Percentiles rank a stretch among this genome's conserved stretches.
phyloP scores from a whole-genome alignment of 1,140 invertebrate species.

The Drosophila dunni region DNA sequence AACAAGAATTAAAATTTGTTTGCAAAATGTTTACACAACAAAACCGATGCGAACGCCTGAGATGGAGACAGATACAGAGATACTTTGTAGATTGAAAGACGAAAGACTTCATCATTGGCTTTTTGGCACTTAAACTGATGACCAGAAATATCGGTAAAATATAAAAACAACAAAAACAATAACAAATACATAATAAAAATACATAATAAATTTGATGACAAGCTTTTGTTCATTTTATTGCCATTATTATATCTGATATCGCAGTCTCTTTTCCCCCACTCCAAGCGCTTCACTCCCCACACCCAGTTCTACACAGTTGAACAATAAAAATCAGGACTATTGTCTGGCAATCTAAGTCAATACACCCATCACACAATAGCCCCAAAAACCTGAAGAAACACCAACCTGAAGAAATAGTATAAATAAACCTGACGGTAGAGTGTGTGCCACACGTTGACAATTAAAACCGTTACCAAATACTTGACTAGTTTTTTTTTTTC shows the following conservation, averaged over 20 bases:
- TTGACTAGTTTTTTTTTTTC: slow-evolving; percentile 34
- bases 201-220: slow-evolving; percentile 75
- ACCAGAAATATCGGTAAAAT: slow-evolving; percentile 30
- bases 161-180: slow-evolving; percentile 69
- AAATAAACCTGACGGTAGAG: slow-evolving; percentile 17
- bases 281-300: too few species aligned
- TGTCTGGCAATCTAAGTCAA: slow-evolving; percentile 71
- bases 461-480: slow-evolving; percentile 73
- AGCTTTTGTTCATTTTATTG: slow-evolving; percentile 73
- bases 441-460: slow-evolving; percentile 51
- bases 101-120: neutral
- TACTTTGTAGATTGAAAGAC: slow-evolving; percentile 39
- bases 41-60: neutral
- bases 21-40: slow-evolving; percentile 35
- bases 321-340: slow-evolving; percentile 75
- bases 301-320: slow-evolving; percentile 15
- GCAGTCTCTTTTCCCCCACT: slow-evolving; percentile 7
- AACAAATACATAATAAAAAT: slow-evolving; percentile 75
- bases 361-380: slow-evolving; percentile 51
- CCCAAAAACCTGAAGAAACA: slow-evolving; percentile 25
- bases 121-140: slow-evolving; percentile 20
- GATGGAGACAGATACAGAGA: slow-evolving; percentile 7
- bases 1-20: slow-evolving; percentile 33
- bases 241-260: slow-evolving; percentile 65
- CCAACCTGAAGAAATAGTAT: neutral